A percentile compares a stretch with the other conserved stretches of the same genome.
These are phyloP conservation scores for Amphipoea oculea DNA, from an alignment of 2,888 invertebrate species.

Conservation along the genomic window DNA sequence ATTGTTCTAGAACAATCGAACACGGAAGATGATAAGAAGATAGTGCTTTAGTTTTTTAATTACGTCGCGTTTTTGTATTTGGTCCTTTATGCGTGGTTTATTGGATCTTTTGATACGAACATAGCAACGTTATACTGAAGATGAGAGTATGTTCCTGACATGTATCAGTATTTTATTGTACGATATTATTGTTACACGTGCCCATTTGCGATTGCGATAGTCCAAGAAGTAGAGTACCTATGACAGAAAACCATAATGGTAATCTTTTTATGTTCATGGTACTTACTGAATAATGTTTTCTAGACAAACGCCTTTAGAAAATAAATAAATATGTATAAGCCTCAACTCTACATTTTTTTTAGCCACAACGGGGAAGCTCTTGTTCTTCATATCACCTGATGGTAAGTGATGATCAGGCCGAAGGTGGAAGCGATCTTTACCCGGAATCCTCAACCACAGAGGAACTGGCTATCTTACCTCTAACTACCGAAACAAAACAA, in stretches of 20 bases:
- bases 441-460: not conserved
- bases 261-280: not conserved
- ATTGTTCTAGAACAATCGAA: slow-evolving; percentile 58
- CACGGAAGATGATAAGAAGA: slow-evolving; percentile 25
- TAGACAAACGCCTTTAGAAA: not conserved
- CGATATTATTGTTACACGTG: not conserved
- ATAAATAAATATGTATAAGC: not conserved
- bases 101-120: not conserved
- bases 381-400: not conserved
- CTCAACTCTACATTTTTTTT: too few relatives aligned
- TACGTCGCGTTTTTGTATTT: not conserved
- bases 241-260: not conserved
- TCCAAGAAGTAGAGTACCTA: not conserved
- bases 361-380: not conserved
- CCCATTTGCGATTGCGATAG: not conserved
- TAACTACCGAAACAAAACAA: not conserved
- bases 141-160: not conserved
- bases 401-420: not conserved
- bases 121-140: not conserved
- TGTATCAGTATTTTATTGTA: not conserved
- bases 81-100: not conserved
- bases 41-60: slow-evolving; percentile 33
- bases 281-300: not conserved
- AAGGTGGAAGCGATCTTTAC: not conserved
- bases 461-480: not conserved